Evolutionary conservation across 2,113 vertebrate species (phyloP).

Genomic region (Atlantisia rogersi): DNA sequence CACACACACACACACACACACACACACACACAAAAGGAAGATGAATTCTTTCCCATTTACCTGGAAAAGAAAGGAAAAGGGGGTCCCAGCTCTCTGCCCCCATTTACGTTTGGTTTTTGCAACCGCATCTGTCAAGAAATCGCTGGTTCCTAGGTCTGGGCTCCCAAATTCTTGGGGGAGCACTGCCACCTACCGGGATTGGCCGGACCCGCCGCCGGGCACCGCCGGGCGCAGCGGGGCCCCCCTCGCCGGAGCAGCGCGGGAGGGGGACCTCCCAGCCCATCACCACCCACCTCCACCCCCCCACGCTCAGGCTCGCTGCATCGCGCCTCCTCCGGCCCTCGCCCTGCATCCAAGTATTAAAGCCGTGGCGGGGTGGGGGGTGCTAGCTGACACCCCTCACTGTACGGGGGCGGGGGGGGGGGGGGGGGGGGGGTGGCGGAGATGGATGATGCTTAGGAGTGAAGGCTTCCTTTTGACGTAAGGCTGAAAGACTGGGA

Average conservation of each 20-base stretch:
- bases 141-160: not conserved
- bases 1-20: no score
- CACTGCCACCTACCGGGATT: constrained; percentile 70
- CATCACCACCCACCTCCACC: no score
- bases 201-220: not conserved
- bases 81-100: not conserved
- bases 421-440: no score
- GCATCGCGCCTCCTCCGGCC: not conserved
- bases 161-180: constrained; percentile 59
- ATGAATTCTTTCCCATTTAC: rapidly evolving
- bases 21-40: no score
- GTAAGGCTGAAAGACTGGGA: rapidly evolving
- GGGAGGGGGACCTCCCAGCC: not conserved
- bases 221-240: no score
- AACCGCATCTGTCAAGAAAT: not conserved
- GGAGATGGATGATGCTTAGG: no score
- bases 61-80: not conserved
- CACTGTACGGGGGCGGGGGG: no score
- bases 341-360: no score
- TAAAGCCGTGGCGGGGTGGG: not conserved
- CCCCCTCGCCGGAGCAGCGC: no score
- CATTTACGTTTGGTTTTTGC: not conserved
- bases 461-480: not conserved
- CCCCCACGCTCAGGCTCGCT: not conserved
- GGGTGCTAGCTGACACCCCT: no score